Percentiles rank a stretch among this genome's conserved stretches.
phyloP scores from a whole-genome alignment of 2,797 vertebrate genomes.

The Acestrorhynchus altus region DNA sequence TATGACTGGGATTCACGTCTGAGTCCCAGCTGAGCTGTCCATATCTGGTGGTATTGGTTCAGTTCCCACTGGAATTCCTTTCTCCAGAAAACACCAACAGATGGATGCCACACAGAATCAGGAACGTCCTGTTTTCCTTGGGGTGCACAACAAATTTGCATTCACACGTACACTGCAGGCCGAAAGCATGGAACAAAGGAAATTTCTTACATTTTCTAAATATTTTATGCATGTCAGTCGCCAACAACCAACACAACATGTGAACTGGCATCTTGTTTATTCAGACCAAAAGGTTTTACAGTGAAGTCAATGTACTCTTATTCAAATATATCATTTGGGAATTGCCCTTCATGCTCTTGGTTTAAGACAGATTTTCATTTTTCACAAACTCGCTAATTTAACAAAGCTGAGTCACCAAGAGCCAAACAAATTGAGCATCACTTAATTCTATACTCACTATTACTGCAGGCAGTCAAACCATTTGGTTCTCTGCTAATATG shows the following conservation, averaged over 20 bases:
- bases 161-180: neutral
- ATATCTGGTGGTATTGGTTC: conserved; percentile 10
- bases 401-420: no score
- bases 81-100: neutral
- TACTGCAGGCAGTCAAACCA: no score
- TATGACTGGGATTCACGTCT: neutral
- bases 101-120: neutral
- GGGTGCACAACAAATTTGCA: neutral
- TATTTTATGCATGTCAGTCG: neutral
- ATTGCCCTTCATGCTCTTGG: no score
- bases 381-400: neutral
- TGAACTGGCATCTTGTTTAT: neutral
- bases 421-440: no score
- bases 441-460: no score
- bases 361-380: neutral
- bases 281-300: neutral
- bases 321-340: neutral
- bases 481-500: no score
- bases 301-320: neutral
- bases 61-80: neutral
- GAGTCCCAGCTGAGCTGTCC: neutral
- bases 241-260: neutral
- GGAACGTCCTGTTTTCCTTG: neutral
- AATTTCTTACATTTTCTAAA: neutral
- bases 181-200: neutral